Conservation (phyloP, 2,113 vertebrate species). For the Misgurnus anguillicaudatus region DNA sequence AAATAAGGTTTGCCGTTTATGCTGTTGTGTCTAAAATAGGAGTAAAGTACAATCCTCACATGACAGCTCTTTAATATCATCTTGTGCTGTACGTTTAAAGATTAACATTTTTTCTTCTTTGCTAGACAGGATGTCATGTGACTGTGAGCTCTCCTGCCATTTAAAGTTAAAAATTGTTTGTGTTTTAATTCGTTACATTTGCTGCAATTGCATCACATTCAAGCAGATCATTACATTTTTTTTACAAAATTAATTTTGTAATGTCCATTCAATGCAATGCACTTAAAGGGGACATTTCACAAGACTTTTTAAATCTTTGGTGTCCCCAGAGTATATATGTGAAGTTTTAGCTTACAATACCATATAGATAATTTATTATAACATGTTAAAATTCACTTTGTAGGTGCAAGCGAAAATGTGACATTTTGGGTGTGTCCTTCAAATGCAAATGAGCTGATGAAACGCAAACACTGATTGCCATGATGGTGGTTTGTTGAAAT, state of each 20-base stretch:
- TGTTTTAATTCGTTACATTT: slow-evolving; percentile 1
- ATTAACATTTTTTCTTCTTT: slow-evolving; percentile 65
- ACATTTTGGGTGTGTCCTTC: too few relatives aligned
- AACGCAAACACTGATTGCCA: too few relatives aligned
- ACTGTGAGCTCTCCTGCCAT: not conserved
- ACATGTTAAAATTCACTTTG: too few relatives aligned
- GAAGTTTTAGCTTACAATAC: too few relatives aligned
- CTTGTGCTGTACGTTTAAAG: slow-evolving; percentile 68
- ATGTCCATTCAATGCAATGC: not conserved
- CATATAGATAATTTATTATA: too few relatives aligned
- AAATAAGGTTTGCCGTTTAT: not conserved
- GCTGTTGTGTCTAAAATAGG: slow-evolving; percentile 43
- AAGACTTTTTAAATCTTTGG: too few relatives aligned
- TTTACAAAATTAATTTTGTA: not conserved
- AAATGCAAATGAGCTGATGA: too few relatives aligned
- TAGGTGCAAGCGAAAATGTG: too few relatives aligned
- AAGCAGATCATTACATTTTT: not conserved
- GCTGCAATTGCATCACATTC: not conserved
- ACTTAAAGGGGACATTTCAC: too few relatives aligned
- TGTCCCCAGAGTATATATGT: too few relatives aligned
- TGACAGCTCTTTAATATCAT: slow-evolving; percentile 63
- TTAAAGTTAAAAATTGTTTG: not conserved
- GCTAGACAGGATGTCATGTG: slow-evolving; percentile 22
- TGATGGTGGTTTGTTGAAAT: too few relatives aligned
- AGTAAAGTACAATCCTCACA: slow-evolving; percentile 74